Conservation (phyloP, 2,888 invertebrate species). For the Mesorhabditis sp. region DNA sequence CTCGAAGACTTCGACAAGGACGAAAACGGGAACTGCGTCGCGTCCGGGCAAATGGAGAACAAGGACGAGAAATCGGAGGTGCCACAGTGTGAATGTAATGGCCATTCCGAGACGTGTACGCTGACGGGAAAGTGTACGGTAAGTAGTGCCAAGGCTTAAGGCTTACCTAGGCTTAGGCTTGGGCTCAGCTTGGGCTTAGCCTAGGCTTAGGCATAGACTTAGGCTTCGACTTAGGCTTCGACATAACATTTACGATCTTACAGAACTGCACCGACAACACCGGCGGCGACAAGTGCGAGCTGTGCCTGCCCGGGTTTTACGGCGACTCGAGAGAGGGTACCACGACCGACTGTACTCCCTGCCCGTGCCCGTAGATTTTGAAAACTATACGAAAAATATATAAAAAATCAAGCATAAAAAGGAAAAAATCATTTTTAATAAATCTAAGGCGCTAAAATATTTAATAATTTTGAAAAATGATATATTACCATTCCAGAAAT, state of each 20-base stretch:
- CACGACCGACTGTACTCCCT: conserved; percentile 79
- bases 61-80: neutral
- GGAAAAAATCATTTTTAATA: neutral
- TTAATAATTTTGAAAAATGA: neutral
- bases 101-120: conserved; percentile 23
- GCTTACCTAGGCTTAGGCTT: neutral
- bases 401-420: neutral
- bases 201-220: too few relatives aligned
- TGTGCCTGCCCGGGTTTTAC: conserved; percentile 75
- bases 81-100: conserved; percentile 25
- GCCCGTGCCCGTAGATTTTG: conserved; percentile 79
- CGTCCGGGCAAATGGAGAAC: conserved; percentile 6
- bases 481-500: conserved; percentile 16
- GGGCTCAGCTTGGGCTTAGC: neutral
- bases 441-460: neutral
- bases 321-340: conserved; percentile 84
- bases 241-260: neutral
- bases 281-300: conserved; percentile 59
- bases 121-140: conserved; percentile 20
- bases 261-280: conserved; percentile 62
- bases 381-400: neutral
- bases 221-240: neutral
- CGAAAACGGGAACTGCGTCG: conserved; percentile 8
- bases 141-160: neutral
- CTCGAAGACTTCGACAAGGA: neutral